Percentiles rank a stretch among this genome's conserved stretches.
phyloP scores from a whole-genome alignment of 2,888 invertebrate species.

The Campaea margaritaria region DNA sequence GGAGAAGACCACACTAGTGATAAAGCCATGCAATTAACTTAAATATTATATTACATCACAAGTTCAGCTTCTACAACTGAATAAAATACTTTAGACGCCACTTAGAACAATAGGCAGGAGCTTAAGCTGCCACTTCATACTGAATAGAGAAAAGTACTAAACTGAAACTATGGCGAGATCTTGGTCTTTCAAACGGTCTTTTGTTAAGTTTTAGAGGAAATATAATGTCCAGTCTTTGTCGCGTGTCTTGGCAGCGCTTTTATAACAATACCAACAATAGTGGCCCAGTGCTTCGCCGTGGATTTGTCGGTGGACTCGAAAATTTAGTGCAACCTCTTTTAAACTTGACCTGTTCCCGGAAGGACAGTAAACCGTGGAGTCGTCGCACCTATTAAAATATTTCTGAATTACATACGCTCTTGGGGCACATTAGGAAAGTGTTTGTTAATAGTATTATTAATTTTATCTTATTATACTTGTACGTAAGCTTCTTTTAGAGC shows the following conservation, averaged over 20 bases:
- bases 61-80: too few species aligned
- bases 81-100: too few species aligned
- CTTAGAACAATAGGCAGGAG: too few species aligned
- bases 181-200: slow-evolving; percentile 29
- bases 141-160: slow-evolving; percentile 4
- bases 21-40: too few species aligned
- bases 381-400: slow-evolving; percentile 6
- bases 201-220: slow-evolving; percentile 38
- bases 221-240: slow-evolving; percentile 38
- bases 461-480: too few species aligned
- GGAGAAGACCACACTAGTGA: too few species aligned
- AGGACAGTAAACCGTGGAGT: slow-evolving; percentile 49
- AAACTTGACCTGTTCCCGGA: slow-evolving; percentile 69
- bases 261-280: slow-evolving; percentile 65
- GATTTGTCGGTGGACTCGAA: slow-evolving; percentile 69
- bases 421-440: too few species aligned
- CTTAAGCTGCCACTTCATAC: too few species aligned
- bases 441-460: too few species aligned
- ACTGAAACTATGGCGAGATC: slow-evolving; percentile 29
- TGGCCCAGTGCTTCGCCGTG: slow-evolving; percentile 64
- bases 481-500: too few species aligned
- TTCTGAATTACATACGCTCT: neutral
- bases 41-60: too few species aligned
- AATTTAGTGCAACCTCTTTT: slow-evolving; percentile 76
- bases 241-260: slow-evolving; percentile 47